phyloP scores from a whole-genome alignment of 1,140 invertebrate genomes.

The Drosophila rhopaloa region DNA sequence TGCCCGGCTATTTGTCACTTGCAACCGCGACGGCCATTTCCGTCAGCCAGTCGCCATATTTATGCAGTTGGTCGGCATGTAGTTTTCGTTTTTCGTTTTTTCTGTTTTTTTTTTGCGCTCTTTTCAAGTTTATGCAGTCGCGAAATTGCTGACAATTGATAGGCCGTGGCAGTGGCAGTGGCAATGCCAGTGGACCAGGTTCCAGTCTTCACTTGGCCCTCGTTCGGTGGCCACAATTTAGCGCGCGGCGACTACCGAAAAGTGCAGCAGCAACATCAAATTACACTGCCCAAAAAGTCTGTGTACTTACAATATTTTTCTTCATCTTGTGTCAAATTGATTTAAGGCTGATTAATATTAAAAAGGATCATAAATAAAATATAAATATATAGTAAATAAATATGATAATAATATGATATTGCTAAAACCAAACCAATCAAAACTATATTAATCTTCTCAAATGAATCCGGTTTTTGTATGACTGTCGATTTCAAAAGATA shows the following conservation, averaged over 20 bases:
- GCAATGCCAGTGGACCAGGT: conserved; percentile 2
- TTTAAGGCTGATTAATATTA: too few species aligned
- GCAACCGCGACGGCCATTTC: conserved; percentile 72
- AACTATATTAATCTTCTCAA: too few species aligned
- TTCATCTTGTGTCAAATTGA: too few species aligned
- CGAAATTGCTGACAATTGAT: conserved; percentile 74
- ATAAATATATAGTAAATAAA: too few species aligned
- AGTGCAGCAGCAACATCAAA: conserved; percentile 36
- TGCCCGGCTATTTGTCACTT: conserved; percentile 75
- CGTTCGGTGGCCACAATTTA: conserved; percentile 73
- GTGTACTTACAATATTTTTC: background rate
- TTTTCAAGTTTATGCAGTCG: conserved; percentile 54
- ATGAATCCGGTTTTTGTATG: too few species aligned
- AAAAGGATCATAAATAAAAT: too few species aligned
- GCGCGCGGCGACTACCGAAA: conserved; percentile 75
- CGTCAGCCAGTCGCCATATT: conserved; percentile 47
- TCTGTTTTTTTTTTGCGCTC: conserved; percentile 5
- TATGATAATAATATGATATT: too few species aligned
- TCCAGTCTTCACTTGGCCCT: conserved; percentile 26
- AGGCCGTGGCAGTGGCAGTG: conserved; percentile 47
- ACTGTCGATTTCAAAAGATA: too few species aligned
- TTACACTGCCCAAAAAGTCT: conserved; percentile 3
- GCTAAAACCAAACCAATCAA: too few species aligned
- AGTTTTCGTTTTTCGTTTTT: conserved; percentile 25
- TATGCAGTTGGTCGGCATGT: conserved; percentile 23